These are phyloP conservation scores for Phalacrocorax aristotelis DNA, from an alignment of 2,113 vertebrate species.

Conservation along the genomic window DNA sequence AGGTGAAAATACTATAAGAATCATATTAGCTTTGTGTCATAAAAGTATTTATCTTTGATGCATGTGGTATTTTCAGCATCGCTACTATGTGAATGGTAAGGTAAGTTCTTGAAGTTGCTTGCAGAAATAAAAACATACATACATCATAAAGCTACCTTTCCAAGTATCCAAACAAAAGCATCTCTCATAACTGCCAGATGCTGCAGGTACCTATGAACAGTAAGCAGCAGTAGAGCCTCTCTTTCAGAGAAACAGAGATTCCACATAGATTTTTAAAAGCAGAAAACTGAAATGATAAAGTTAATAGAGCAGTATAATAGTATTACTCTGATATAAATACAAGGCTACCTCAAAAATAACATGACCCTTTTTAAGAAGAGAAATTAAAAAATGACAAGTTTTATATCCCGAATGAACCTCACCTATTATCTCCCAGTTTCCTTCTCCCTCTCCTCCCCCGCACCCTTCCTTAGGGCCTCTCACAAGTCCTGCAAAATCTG, in stretches of 20 bases:
- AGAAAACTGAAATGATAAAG: background rate
- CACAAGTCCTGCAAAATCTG: background rate
- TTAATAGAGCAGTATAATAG: background rate
- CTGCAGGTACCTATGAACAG: background rate
- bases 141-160: background rate
- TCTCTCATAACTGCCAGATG: background rate
- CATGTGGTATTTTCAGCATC: background rate
- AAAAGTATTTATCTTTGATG: background rate
- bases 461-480: background rate
- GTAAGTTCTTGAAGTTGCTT: background rate
- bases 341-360: background rate
- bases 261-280: background rate
- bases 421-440: background rate
- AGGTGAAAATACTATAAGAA: background rate
- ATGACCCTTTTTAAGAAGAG: background rate
- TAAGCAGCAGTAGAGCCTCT: background rate
- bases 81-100: background rate
- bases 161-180: background rate
- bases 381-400: background rate
- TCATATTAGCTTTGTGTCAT: background rate
- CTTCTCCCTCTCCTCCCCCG: background rate
- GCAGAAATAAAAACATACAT: background rate
- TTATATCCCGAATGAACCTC: background rate
- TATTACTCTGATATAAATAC: background rate
- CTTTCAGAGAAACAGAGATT: background rate